phyloP scores from a whole-genome alignment of 2,797 vertebrate species.

The Limnodromus scolopaceus region DNA sequence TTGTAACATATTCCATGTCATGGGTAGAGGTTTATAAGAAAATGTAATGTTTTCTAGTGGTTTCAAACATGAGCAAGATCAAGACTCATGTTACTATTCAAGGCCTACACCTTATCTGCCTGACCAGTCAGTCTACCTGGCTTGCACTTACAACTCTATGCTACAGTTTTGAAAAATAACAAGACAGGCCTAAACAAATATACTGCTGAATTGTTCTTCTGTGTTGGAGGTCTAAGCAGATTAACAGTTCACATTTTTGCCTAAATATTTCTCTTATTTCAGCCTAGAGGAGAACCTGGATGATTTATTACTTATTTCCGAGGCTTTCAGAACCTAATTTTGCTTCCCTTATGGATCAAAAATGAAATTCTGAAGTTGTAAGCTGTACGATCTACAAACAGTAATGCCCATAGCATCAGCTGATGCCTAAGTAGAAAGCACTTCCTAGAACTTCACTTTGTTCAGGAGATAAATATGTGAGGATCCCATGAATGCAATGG shows the following conservation, averaged over 20 bases:
- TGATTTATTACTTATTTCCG: not conserved
- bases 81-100: not conserved
- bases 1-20: not conserved
- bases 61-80: not conserved
- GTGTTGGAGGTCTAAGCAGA: not conserved
- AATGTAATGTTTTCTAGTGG: not conserved
- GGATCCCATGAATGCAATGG: not conserved
- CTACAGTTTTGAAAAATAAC: not conserved
- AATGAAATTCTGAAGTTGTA: not conserved
- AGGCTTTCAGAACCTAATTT: not conserved
- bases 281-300: not conserved
- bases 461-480: not conserved
- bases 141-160: not conserved
- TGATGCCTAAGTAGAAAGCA: not conserved
- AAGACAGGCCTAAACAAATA: not conserved
- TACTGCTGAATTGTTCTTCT: not conserved
- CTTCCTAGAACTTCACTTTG: not conserved
- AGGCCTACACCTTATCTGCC: not conserved
- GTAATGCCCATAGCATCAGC: not conserved
- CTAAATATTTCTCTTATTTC: not conserved
- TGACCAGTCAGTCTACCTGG: not conserved
- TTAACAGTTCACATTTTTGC: not conserved
- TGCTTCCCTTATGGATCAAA: not conserved
- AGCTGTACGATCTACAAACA: not conserved
- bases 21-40: not conserved